These are phyloP conservation scores for Tribolium castaneum DNA, from an alignment of 1,140 invertebrate genomes.

Conservation along the genomic window DNA sequence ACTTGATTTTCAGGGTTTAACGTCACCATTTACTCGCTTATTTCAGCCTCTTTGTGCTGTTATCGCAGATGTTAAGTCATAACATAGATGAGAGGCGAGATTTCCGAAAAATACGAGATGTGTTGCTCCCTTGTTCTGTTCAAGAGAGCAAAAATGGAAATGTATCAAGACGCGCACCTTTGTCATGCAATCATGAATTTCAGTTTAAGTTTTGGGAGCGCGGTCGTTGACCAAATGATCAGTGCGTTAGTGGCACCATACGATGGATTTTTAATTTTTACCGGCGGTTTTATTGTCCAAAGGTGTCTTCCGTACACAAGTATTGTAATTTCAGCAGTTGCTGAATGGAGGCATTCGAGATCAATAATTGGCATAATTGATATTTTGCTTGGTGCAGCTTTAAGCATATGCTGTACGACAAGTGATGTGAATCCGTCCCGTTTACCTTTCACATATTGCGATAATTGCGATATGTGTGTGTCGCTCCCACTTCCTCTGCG, in stretches of 20 bases:
- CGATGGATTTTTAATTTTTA: too few relatives aligned
- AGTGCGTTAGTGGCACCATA: too few relatives aligned
- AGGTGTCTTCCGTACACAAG: not conserved
- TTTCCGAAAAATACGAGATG: not conserved
- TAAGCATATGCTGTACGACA: not conserved
- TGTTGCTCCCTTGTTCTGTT: not conserved
- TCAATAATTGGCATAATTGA: not conserved
- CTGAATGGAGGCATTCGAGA: not conserved
- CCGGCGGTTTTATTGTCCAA: too few relatives aligned
- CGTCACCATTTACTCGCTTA: constrained; percentile 35
- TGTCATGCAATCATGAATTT: too few relatives aligned
- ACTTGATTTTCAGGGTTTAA: constrained; percentile 35
- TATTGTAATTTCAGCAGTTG: not conserved
- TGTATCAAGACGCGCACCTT: too few relatives aligned
- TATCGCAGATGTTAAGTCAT: not conserved
- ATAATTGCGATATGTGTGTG: not conserved
- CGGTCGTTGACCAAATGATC: too few relatives aligned
- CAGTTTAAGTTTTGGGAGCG: too few relatives aligned
- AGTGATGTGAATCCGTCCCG: not conserved
- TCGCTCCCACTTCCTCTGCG: constrained; percentile 1
- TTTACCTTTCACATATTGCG: not conserved
- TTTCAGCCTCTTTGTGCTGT: constrained; percentile 12
- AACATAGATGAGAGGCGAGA: not conserved
- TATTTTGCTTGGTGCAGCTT: not conserved
- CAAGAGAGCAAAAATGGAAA: too few relatives aligned